phyloP scores from a whole-genome alignment of 2,113 vertebrate genomes.

The Python bivittatus region DNA sequence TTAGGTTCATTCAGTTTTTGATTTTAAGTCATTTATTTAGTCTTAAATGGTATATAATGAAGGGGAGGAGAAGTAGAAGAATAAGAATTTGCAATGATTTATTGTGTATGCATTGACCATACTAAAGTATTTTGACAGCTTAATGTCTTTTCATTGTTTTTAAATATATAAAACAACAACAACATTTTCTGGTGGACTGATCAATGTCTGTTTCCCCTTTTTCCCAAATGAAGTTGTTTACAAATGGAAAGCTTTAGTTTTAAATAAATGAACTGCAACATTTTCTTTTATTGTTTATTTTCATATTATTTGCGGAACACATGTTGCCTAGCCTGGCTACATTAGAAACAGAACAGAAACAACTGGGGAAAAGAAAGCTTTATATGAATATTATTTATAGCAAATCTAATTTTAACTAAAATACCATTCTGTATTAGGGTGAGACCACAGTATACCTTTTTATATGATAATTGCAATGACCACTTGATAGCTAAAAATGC shows the following conservation, averaged over 20 bases:
- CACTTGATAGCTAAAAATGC: conserved; percentile 1
- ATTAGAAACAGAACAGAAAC: conserved; percentile 5
- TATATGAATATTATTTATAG: background rate
- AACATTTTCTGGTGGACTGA: background rate
- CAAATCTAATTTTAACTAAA: background rate
- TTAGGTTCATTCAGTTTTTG: conserved; percentile 44
- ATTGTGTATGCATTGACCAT: background rate
- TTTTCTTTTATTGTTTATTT: conserved; percentile 15
- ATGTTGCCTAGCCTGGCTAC: background rate
- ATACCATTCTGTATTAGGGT: background rate
- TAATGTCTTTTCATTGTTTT: background rate
- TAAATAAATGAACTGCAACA: conserved; percentile 14
- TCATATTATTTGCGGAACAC: background rate
- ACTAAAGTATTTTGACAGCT: conserved; percentile 10
- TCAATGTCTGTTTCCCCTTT: background rate
- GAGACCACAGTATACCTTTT: background rate
- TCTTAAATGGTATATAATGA: conserved; percentile 61
- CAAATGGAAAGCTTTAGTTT: conserved; percentile 4
- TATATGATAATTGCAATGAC: background rate
- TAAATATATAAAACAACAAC: background rate
- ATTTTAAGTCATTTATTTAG: conserved; percentile 56
- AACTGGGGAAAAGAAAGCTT: background rate
- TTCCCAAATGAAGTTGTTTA: background rate
- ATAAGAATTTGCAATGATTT: conserved; percentile 14
- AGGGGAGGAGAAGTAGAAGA: conserved; percentile 17